These are phyloP conservation scores for Xanthia togata DNA, from an alignment of 2,888 invertebrate genomes.

Conservation along the genomic window DNA sequence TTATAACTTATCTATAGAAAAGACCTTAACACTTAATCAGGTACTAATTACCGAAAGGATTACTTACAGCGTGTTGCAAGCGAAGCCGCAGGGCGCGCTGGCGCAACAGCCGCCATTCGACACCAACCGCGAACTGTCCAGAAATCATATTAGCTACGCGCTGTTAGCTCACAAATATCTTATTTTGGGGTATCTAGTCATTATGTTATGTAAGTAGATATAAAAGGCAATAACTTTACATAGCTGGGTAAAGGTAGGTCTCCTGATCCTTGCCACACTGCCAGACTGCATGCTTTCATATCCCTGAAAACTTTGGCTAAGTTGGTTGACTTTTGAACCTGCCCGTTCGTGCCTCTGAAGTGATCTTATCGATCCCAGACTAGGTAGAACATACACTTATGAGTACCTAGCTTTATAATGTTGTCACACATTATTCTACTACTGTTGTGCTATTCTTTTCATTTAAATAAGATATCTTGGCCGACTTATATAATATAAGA, in stretches of 20 bases:
- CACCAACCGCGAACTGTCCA: slow-evolving; percentile 66
- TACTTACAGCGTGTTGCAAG: slow-evolving; percentile 67
- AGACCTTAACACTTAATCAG: neutral
- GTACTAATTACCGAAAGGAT: slow-evolving; percentile 38
- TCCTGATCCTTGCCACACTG: neutral
- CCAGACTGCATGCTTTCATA: neutral
- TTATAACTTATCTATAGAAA: neutral
- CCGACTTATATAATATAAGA: slow-evolving; percentile 15
- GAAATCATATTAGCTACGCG: slow-evolving; percentile 59
- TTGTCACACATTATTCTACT: neutral
- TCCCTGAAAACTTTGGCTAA: neutral
- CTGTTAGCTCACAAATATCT: slow-evolving; percentile 42
- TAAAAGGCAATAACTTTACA: neutral
- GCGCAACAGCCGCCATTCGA: slow-evolving; percentile 61
- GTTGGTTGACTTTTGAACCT: neutral
- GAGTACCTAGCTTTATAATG: neutral
- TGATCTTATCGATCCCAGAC: neutral
- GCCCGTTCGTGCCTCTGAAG: too few relatives aligned
- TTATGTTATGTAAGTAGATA: neutral
- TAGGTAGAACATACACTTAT: neutral
- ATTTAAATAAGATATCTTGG: slow-evolving; percentile 19
- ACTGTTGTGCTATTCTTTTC: neutral
- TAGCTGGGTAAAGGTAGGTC: neutral
- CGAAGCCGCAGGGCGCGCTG: slow-evolving; percentile 64
- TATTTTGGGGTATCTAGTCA: slow-evolving; percentile 24